Base-by-base conservation (phyloP, 2,797 vertebrate species). In the Moxostoma hubbsi region DNA sequence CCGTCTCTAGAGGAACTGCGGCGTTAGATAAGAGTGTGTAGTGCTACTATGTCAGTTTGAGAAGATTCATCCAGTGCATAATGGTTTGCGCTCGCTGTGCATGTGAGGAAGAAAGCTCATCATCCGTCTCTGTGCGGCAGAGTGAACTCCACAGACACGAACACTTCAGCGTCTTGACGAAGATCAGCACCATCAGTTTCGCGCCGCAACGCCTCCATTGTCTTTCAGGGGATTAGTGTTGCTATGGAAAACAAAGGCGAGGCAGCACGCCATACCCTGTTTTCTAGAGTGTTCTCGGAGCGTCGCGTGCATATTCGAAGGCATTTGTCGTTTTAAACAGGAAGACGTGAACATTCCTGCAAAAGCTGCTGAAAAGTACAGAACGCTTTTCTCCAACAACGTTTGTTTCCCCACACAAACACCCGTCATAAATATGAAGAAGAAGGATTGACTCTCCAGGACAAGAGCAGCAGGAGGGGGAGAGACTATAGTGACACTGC, bases 221-320 rank as follows among this genome's bases (percentile, higher is more conserved):
- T 57, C 77, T 75, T 70, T 66, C 53, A 54, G n/a, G 59, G 54
- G 36, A 11, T 55, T 78, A 24, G 50, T 45, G 58, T 55, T 70
- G n/a, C 16, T 77, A 79, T 79, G 7, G 18, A 54, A 71, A 54
- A 24, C 47, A 69, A 77, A 72, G 83, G 51, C 74, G 6, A 15
- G 55, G 51, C 72, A 68, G 58, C 13, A 36, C 75, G 45, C 36
- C n/a, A 79, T 82, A 87, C 84, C 83, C 87, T 83, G 83, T 85
- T 83, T 81, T 53, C 72, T 82, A 54, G 75, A 66, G 49, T 73
- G 84, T 84, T 83, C 76, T 73, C 75, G 68, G 82, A 71, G 73
- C 1, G 81, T 86, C 84, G 73, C 84, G 81, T 86, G 87, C 86
- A 89, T 89, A 85, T 85, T 80, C 81, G 65, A 88, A 89, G 86